Base-by-base conservation (phyloP, 2,797 vertebrate species). In the Hylomyscus alleni region DNA sequence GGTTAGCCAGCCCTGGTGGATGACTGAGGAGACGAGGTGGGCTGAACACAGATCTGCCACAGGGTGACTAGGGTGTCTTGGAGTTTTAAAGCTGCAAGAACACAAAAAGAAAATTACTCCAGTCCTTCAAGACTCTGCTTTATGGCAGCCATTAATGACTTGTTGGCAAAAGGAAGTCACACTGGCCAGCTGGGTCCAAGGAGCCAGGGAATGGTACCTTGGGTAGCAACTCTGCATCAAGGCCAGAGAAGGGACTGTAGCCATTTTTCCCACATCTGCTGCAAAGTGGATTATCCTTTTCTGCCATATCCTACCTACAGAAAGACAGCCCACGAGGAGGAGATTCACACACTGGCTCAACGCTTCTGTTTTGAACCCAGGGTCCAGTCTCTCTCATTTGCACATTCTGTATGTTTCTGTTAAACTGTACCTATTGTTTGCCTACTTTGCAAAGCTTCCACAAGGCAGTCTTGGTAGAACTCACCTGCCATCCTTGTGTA, bases 291-390 rank as follows among this genome's bases (percentile, higher is more conserved):
- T 13, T 58, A 29, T 19, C 13, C 56, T 31, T 94, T 26, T 13
- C 34, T 19, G 40, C 14, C 7, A n/a, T 50, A 40, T 0, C 11
- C 9, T 8, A 11, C 26, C 20, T 8, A 2, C 3, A 1, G 0
- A 4, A 72, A 88, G 50, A 82, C 40, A 65, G 1, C 0, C 52
- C 37, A 56, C 29, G 22, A 0, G 62, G 14, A 47, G 84, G 34
- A 20, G 54, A n/a, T 37, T 73, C 81, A n/a, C 77, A 90, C 56
- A 26, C 37, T 52, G 65, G 40, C 13, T 75, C 40, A 17, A 87
- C 73, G 4, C 34, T 62, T 6, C 40, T 52, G 85, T 65, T 2
- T 62, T 20, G 12, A 65, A 60, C n/a, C 0, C 13, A 29, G 7
- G 11, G 12, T 8, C 19, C 12, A 44, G 6, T 15, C 40, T 40